Conservation (phyloP, 92 coral and sea anemone genomes). For the Palythoa caribaeorum region DNA sequence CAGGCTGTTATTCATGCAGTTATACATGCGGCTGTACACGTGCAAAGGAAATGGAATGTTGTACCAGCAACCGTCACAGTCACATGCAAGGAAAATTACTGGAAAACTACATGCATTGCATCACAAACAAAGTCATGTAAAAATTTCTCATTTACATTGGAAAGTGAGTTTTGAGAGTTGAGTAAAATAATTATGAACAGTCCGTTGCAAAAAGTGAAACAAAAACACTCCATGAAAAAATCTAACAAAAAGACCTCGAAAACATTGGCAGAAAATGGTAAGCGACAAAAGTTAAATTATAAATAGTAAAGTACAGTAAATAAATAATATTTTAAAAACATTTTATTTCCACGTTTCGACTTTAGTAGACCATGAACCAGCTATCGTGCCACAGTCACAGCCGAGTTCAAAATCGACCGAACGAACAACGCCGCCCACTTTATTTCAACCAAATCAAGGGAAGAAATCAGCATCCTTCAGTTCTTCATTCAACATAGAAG, state of each 20-base stretch:
- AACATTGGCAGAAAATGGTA: slow-evolving; percentile 11
- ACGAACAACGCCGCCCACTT: slow-evolving; percentile 7
- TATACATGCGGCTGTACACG: slow-evolving; percentile 7
- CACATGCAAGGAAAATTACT: slow-evolving; percentile 14
- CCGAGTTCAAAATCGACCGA: slow-evolving; percentile 10
- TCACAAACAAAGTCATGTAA: neutral
- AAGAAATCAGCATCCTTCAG: slow-evolving; percentile 4
- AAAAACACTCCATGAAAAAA: slow-evolving; percentile 6
- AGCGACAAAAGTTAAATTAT: slow-evolving; percentile 5
- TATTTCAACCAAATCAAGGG: slow-evolving; percentile 7
- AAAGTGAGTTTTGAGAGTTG: neutral
- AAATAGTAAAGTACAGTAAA: slow-evolving; percentile 5
- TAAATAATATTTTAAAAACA: neutral
- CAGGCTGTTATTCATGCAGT: slow-evolving; percentile 16
- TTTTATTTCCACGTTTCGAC: slow-evolving; percentile 7
- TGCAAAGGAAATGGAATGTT: slow-evolving; percentile 8
- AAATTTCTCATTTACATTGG: slow-evolving; percentile 7
- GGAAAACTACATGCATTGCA: slow-evolving; percentile 12
- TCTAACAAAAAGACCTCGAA: slow-evolving; percentile 3
- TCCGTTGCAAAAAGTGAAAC: slow-evolving; percentile 8
- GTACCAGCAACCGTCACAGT: slow-evolving; percentile 13
- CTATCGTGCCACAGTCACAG: slow-evolving; percentile 13
- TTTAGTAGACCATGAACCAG: slow-evolving; percentile 11
- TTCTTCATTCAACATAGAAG: slow-evolving; percentile 6
- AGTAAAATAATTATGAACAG: slow-evolving; percentile 1